A percentile compares a stretch with the other conserved stretches of the same genome.
Conservation (phyloP, 2,797 vertebrate species). For the Phyllotis vaccarum region DNA sequence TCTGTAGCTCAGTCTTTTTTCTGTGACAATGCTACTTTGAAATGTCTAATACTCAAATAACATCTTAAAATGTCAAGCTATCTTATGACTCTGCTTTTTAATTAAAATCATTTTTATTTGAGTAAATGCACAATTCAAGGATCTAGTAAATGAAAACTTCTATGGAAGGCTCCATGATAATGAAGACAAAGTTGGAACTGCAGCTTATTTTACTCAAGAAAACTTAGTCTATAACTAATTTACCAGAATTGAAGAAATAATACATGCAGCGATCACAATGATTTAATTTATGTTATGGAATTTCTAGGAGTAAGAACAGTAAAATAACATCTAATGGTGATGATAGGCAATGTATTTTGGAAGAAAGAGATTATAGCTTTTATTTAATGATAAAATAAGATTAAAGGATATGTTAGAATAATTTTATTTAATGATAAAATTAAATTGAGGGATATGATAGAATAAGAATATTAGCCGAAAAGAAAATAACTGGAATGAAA, state of each 20-base stretch:
- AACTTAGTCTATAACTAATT: not conserved
- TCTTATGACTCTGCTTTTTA: not conserved
- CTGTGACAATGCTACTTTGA: not conserved
- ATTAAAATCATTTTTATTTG: not conserved
- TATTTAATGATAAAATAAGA: not conserved
- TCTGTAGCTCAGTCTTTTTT: not conserved
- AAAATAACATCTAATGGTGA: not conserved
- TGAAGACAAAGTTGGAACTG: not conserved
- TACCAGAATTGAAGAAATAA: not conserved
- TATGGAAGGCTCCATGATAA: not conserved
- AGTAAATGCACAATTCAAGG: not conserved
- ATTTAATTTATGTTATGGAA: slow-evolving; percentile 17
- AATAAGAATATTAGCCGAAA: not conserved
- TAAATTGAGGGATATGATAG: not conserved
- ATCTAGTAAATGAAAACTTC: not conserved
- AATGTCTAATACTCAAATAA: not conserved
- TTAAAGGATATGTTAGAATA: not conserved
- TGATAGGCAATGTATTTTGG: not conserved
- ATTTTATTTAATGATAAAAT: too few relatives aligned
- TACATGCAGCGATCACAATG: not conserved
- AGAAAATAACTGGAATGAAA: not conserved
- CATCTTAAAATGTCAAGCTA: not conserved
- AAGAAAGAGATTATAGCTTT: not conserved
- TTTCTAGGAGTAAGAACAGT: not conserved
- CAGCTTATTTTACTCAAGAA: slow-evolving; percentile 41